Percentiles rank a stretch among this genome's conserved stretches.
These are phyloP conservation scores for Camponotus fellah DNA, from an alignment of 2,888 invertebrate species.

Conservation along the genomic window DNA sequence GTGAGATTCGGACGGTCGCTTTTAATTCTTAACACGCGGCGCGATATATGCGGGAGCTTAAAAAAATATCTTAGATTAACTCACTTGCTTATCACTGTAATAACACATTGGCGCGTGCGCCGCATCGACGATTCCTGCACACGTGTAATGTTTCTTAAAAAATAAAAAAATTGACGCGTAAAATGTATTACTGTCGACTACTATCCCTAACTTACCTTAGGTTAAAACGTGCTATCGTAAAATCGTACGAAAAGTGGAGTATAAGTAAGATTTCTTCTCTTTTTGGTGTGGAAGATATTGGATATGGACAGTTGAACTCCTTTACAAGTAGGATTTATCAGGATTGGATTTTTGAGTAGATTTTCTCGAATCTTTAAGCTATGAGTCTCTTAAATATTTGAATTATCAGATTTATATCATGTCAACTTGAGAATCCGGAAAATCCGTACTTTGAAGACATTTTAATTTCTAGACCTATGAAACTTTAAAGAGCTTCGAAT, in stretches of 20 bases:
- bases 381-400: not conserved
- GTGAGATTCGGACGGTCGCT: constrained; percentile 22
- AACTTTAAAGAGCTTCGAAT: not conserved
- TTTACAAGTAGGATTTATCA: constrained; percentile 2
- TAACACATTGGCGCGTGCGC: not conserved
- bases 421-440: not conserved
- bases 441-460: not conserved
- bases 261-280: constrained; percentile 51
- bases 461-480: not conserved
- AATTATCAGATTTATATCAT: not conserved
- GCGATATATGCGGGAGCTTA: not conserved
- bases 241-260: constrained; percentile 66
- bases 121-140: constrained; percentile 33
- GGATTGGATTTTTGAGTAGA: constrained; percentile 16
- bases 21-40: constrained; percentile 42
- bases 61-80: constrained; percentile 49
- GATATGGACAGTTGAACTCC: not conserved
- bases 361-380: constrained; percentile 23
- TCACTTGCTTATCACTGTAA: constrained; percentile 77
- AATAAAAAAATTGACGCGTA: constrained; percentile 72
- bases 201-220: constrained; percentile 43
- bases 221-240: constrained; percentile 71
- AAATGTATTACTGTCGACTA: constrained; percentile 48
- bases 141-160: constrained; percentile 32
- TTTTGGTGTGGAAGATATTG: constrained; percentile 28